These are phyloP conservation scores for Acestrorhynchus altus DNA, from an alignment of 2,797 vertebrate genomes.

Conservation along the genomic window DNA sequence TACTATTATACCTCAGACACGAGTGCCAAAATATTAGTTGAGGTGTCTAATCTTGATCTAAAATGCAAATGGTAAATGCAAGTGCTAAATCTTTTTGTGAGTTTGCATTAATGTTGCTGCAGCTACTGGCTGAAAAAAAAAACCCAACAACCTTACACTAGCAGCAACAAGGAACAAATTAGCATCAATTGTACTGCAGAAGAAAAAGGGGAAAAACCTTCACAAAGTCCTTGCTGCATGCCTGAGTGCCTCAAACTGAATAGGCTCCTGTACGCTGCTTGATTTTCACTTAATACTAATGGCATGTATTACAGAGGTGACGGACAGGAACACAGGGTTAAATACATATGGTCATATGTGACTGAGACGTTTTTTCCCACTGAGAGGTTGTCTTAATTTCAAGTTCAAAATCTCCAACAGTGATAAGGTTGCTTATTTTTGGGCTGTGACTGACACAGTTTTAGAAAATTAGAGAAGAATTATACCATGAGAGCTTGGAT, in stretches of 20 bases:
- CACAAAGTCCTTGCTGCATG: conserved; percentile 18
- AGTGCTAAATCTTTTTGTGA: too few species aligned
- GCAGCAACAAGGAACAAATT: neutral
- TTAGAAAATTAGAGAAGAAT: too few species aligned
- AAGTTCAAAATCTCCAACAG: conserved; percentile 13
- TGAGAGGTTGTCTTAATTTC: conserved; percentile 1
- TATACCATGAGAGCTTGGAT: too few species aligned
- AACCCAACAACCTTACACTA: too few species aligned
- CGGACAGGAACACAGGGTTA: conserved; percentile 4
- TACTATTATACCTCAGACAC: too few species aligned
- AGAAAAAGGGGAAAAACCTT: neutral
- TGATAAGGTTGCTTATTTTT: conserved; percentile 8
- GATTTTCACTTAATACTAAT: conserved; percentile 14
- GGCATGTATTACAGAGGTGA: conserved; percentile 9
- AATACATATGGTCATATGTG: conserved; percentile 4
- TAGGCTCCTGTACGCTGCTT: conserved; percentile 2
- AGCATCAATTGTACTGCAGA: neutral
- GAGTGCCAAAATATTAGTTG: too few species aligned
- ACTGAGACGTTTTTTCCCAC: neutral
- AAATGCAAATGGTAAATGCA: too few species aligned
- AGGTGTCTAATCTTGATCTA: too few species aligned
- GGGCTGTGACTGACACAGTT: conserved; percentile 15
- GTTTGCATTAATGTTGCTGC: too few species aligned
- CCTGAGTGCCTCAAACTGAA: neutral
- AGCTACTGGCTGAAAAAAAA: neutral